A percentile compares a stretch with the other conserved stretches of the same genome.
These are phyloP conservation scores for Mungos mungo DNA, from an alignment of 2,113 vertebrate genomes.

Conservation along the genomic window DNA sequence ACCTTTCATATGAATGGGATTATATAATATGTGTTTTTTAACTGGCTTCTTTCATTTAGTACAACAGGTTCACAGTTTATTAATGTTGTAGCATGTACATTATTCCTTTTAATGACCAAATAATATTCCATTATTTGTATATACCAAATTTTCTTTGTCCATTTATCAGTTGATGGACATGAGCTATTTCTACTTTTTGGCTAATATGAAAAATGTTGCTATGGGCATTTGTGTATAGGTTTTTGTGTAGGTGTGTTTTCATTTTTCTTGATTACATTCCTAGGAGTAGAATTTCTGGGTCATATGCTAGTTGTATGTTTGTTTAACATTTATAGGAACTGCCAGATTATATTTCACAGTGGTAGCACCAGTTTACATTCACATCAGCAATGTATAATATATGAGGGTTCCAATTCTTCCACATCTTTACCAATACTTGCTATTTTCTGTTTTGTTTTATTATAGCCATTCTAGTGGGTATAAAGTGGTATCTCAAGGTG, in stretches of 20 bases:
- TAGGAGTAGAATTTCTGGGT: background rate
- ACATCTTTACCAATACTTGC: background rate
- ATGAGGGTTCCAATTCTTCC: background rate
- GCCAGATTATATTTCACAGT: background rate
- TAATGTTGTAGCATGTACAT: background rate
- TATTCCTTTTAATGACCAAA: background rate
- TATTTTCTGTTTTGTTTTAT: conserved; percentile 11
- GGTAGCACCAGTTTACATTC: background rate
- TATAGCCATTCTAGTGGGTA: background rate
- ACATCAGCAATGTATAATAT: background rate
- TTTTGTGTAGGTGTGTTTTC: conserved; percentile 27
- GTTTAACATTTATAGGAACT: conserved; percentile 1
- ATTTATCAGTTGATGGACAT: background rate
- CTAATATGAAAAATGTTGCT: background rate
- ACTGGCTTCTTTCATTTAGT: conserved; percentile 21
- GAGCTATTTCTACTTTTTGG: background rate
- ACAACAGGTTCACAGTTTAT: conserved; percentile 16
- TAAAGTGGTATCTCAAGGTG: background rate
- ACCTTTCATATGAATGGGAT: background rate
- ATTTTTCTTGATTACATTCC: background rate
- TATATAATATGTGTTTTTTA: conserved; percentile 19
- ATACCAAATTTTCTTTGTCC: conserved; percentile 4
- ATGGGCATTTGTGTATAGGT: background rate
- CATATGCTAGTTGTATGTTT: background rate
- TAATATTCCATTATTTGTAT: background rate